Conservation (phyloP, 2,888 invertebrate species). For the Steinernema scapterisci region DNA sequence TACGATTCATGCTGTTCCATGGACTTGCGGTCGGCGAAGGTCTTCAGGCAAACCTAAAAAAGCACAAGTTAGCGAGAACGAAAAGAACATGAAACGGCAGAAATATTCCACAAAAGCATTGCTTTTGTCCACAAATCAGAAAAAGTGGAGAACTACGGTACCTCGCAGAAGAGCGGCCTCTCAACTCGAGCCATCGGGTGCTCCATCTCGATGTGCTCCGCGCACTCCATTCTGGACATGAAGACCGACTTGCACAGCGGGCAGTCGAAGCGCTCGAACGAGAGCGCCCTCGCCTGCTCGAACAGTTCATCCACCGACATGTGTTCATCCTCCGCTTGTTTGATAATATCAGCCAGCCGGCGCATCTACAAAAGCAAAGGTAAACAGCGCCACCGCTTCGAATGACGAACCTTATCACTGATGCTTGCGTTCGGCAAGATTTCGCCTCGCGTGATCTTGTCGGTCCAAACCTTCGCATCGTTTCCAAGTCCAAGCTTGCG, state of each 20-base stretch:
- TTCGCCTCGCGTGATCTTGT: conserved; percentile 59
- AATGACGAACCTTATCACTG: conserved; percentile 52
- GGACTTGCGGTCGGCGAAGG: conserved; percentile 53
- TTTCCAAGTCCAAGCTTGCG: conserved; percentile 59
- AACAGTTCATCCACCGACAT: conserved; percentile 50
- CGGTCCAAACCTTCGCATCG: conserved; percentile 57
- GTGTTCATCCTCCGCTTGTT: conserved; percentile 44
- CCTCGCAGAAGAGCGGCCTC: conserved; percentile 61
- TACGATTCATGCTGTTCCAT: conserved; percentile 62
- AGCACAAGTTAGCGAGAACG: not conserved
- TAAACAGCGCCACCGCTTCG: not conserved
- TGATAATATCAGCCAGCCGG: conserved; percentile 51
- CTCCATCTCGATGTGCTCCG: conserved; percentile 53
- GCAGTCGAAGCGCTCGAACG: conserved; percentile 65
- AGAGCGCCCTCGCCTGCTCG: conserved; percentile 55
- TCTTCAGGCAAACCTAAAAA: conserved; percentile 54
- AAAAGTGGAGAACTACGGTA: conserved; percentile 35
- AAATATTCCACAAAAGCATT: no score
- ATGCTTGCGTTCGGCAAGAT: conserved; percentile 55
- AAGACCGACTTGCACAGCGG: conserved; percentile 63
- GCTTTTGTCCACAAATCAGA: not conserved
- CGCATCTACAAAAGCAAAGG: conserved; percentile 44
- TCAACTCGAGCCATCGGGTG: conserved; percentile 53
- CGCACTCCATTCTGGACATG: conserved; percentile 59
- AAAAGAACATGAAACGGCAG: no score